Evolutionary conservation across 1,140 invertebrate species (phyloP), one percentile per base, ranked within the genome.

Genomic region (Dreissena polymorpha): DNA sequence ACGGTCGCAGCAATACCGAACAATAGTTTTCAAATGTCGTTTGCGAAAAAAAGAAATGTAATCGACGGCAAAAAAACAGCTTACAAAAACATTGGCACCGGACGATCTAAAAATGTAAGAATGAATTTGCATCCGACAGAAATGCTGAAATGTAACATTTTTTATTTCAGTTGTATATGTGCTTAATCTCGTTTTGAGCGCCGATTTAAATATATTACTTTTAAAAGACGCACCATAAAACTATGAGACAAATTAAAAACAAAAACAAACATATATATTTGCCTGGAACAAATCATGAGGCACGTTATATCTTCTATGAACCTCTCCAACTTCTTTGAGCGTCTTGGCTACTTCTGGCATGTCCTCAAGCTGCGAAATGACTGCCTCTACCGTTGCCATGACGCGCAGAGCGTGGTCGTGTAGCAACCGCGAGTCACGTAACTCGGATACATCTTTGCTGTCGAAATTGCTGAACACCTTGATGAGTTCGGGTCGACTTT

Each of bases 341-440:
- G 57, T n/a, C 21, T 27, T 18, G 3, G 29, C 51, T 16, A 72
- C 18, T 29, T 50, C 72, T 10, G 29, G 51, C 2, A 63, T 51
- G 25, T 81, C 23, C 27, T 72, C 55, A 49, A 72, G 27, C 16
- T 55, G 49, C 57, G 65, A 69, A 29, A 79, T 79, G 60, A 65
- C 68, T 69, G 68, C 70, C n/a, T 79, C 76, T 18, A 79, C 64
- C 0, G 67, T 79, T 49, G 76, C 76, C 76, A 79, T 79, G 18
- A 63, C 57, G 18, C 57, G 18, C 18, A 63, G 57, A 63, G 57
- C 57, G 23, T 63, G 57, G 18, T 63, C 18, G 18, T 23, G 18
- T n/a, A 63, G 57, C 23, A 63, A 63, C 18, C 57, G 18, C 23
- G 57, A 18, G 18, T 63, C 2, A n/a, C 23, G 18, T n/a, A 63